Base-by-base conservation (phyloP, 1,140 invertebrate species). In the Caenorhabditis brenneri region DNA sequence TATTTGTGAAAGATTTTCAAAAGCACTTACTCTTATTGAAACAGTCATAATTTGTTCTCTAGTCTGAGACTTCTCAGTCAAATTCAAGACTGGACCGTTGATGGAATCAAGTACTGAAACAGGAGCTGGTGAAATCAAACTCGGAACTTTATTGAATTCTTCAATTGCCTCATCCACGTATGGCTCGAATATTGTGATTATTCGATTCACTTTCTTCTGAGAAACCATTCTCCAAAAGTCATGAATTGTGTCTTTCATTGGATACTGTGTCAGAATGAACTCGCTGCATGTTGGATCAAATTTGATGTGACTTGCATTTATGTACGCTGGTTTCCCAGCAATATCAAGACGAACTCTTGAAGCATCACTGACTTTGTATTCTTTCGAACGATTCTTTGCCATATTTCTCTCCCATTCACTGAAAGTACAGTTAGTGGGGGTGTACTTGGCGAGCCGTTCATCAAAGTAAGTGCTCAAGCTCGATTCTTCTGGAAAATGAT, bases 131-230 rank as follows among this genome's bases (percentile, higher is more conserved):
- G 53, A 27, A 10, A 55, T 27, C 24, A n/a, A 12, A 55, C 53
- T 55, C 10, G 65, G 65, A 24, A 42, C 7, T 12, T 74, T 74
- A 12, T 12, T 42, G 36, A 74, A 74, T 24, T 74, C 65, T 74
- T 74, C 65, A 9, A 74, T 74, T n/a, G 65, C 33, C 29, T 42
- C 22, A 24, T 74, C 65, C n/a, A 5, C 33, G 36, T n/a, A 33
- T 42, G 79, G 51, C 19, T 49, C 46, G 48, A 80, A 80, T n/a
- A 53, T 80, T 31, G 51, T 51, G 27, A 80, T 80, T 27, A 80
- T 51, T 31, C 33, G 79, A 2, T 39, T 48, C 1, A 53, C 79
- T 24, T 31, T 80, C 27, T 49, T 53, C 31, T 29, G 27, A 3
- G 27, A 51, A 16, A 53, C 31, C 79, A 80, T 80, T 39, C 36